Evolutionary conservation across 2,113 vertebrate genomes (phyloP).

Genomic region (Buteo buteo): DNA sequence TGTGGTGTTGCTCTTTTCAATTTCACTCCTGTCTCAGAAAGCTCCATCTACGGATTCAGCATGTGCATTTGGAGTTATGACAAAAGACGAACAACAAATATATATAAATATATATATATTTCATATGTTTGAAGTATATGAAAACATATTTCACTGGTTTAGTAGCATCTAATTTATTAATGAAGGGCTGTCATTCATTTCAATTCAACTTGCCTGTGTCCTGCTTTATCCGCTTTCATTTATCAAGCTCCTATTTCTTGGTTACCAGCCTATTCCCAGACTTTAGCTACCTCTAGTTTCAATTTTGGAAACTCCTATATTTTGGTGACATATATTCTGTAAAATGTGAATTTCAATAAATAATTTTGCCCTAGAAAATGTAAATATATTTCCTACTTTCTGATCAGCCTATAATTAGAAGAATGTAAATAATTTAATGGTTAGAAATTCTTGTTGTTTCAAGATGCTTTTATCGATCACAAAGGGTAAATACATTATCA

Average conservation of each 20-base stretch:
- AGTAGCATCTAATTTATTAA: not conserved
- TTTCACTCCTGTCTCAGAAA: slow-evolving; percentile 27
- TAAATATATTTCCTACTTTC: not conserved
- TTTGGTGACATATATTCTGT: not conserved
- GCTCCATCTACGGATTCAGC: not conserved
- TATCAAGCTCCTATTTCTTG: not conserved
- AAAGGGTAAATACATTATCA: not conserved
- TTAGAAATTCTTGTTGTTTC: not conserved
- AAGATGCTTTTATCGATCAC: not conserved
- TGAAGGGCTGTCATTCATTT: not conserved
- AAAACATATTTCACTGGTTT: not conserved
- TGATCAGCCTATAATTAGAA: not conserved
- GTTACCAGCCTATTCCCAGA: not conserved
- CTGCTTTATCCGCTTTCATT: not conserved
- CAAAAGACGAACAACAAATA: not conserved
- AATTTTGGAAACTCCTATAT: not conserved
- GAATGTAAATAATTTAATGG: not conserved
- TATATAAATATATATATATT: not conserved
- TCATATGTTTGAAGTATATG: no score
- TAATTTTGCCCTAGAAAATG: not conserved
- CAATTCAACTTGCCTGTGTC: not conserved
- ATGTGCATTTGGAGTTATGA: not conserved
- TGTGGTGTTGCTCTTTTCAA: slow-evolving; percentile 29
- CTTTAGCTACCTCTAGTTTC: not conserved
- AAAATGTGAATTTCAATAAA: not conserved